These are phyloP conservation scores for Hippoglossus stenolepis DNA, from an alignment of 2,113 vertebrate genomes.

Conservation along the genomic window DNA sequence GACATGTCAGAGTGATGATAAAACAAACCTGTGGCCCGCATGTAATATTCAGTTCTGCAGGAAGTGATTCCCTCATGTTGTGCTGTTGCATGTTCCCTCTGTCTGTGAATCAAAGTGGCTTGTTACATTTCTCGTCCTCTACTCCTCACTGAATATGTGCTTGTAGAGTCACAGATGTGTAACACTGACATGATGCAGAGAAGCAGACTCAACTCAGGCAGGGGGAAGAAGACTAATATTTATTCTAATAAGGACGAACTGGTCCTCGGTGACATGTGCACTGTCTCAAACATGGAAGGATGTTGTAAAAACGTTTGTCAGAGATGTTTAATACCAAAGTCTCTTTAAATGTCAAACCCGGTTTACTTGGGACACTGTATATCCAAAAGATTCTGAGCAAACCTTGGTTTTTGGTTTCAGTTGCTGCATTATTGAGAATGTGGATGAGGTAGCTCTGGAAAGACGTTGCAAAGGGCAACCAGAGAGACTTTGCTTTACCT, in stretches of 20 bases:
- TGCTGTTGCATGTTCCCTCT: constrained; percentile 28
- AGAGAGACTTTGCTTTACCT: no score
- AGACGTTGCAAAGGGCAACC: no score
- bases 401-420: no score
- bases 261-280: neutral
- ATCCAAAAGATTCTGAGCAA: no score
- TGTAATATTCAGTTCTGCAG: constrained; percentile 15
- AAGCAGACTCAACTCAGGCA: constrained; percentile 7
- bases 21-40: constrained; percentile 5
- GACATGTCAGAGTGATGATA: constrained; percentile 26
- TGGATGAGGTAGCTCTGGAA: no score
- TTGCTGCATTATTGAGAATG: no score
- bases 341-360: no score
- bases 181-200: constrained; percentile 37
- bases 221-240: constrained; percentile 44
- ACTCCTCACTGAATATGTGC: constrained; percentile 3
- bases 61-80: constrained; percentile 3
- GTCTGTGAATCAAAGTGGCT: constrained; percentile 27
- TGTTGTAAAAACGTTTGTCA: no score
- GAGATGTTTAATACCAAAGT: no score
- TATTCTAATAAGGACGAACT: constrained; percentile 32
- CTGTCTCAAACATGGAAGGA: no score
- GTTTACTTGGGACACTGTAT: no score
- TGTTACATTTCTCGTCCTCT: constrained; percentile 9
- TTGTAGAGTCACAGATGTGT: neutral